Percentiles rank a stretch among this genome's conserved stretches.
Conservation (phyloP, 2,888 invertebrate species). For the Pammene fasciana region DNA sequence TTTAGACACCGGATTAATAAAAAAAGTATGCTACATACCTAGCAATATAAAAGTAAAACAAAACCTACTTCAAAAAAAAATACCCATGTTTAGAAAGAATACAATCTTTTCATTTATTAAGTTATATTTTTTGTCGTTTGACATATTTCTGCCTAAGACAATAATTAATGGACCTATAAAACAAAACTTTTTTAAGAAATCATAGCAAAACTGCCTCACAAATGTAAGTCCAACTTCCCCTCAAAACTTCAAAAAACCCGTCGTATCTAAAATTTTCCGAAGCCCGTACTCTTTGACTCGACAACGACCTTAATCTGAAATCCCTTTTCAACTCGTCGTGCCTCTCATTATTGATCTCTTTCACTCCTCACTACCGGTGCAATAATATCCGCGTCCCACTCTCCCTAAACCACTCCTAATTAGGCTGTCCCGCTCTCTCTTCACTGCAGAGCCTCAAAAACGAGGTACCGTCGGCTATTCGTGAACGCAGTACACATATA, state of each 20-base stretch:
- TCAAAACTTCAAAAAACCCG: conserved; percentile 11
- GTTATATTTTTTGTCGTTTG: too few relatives aligned
- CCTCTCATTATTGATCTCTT: conserved; percentile 84
- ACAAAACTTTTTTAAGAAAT: not conserved
- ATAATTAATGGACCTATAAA: too few relatives aligned
- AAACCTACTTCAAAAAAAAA: too few relatives aligned
- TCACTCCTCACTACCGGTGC: conserved; percentile 84
- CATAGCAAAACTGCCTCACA: conserved; percentile 3
- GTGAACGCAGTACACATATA: conserved; percentile 65
- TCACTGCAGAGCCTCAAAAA: conserved; percentile 83
- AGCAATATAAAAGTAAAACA: too few relatives aligned
- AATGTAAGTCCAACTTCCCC: not conserved
- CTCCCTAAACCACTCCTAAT: conserved; percentile 51
- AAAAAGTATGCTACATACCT: too few relatives aligned
- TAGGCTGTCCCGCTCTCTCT: conserved; percentile 63
- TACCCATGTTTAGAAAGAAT: too few relatives aligned
- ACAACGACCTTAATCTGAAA: conserved; percentile 84
- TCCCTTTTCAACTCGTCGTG: conserved; percentile 84
- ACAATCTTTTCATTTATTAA: too few relatives aligned
- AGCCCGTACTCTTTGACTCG: conserved; percentile 73
- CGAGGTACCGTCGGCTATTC: conserved; percentile 70
- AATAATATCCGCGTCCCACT: conserved; percentile 70
- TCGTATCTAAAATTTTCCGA: conserved; percentile 62
- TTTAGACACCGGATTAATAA: too few relatives aligned
- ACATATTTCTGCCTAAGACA: too few relatives aligned